A percentile compares a stretch with the other conserved stretches of the same genome.
Conservation (phyloP, 2,113 vertebrate genomes). For the Mesoclemmys tuberculata region DNA sequence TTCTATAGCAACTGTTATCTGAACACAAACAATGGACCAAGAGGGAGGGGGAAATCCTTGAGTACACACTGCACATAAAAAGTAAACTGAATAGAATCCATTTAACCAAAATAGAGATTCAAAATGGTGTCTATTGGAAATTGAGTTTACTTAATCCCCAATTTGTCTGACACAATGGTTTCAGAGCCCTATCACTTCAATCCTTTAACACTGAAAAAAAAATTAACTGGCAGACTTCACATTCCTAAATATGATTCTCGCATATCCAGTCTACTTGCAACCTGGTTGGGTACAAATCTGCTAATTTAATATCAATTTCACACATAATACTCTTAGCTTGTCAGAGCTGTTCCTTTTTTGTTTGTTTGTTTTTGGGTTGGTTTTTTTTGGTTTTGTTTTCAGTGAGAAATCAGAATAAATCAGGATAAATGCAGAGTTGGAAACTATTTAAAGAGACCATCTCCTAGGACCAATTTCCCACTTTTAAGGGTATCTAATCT, state of each 20-base stretch:
- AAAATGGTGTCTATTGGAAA: not conserved
- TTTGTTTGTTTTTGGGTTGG: too few species aligned
- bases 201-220: conserved; percentile 11
- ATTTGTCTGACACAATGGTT: not conserved
- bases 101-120: not conserved
- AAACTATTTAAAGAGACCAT: not conserved
- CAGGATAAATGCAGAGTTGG: not conserved
- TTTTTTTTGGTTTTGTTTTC: too few species aligned
- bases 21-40: conserved; percentile 21
- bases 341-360: not conserved
- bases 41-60: conserved; percentile 10
- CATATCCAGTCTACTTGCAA: not conserved
- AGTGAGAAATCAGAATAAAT: not conserved
- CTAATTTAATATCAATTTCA: not conserved
- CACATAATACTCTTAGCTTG: not conserved
- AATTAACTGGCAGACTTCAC: not conserved
- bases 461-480: not conserved
- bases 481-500: not conserved
- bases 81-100: not conserved
- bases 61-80: not conserved
- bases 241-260: not conserved
- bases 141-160: not conserved
- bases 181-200: not conserved
- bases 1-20: not conserved
- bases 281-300: not conserved